phyloP scores from a whole-genome alignment of 37 sponge, comb jelly and placozoan species.

The Aplysina aerophoba region DNA sequence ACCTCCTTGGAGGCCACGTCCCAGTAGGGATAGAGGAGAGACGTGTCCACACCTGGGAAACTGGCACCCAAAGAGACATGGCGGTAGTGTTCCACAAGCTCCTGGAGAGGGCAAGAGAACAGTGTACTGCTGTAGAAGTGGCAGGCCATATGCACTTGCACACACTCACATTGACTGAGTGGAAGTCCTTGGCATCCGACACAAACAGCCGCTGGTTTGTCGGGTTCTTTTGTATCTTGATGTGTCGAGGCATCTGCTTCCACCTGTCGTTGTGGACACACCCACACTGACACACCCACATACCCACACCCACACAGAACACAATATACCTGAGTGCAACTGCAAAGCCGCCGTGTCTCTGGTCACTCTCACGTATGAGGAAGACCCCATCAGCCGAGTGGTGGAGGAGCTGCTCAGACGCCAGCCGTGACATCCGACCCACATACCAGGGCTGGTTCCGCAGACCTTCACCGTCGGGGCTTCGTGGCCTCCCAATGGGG shows the following conservation, averaged over 20 bases:
- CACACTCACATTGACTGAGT: slow-evolving; percentile 42
- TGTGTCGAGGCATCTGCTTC: slow-evolving; percentile 82
- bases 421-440: slow-evolving; percentile 77
- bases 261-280: slow-evolving; percentile 49
- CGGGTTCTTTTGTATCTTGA: slow-evolving; percentile 68
- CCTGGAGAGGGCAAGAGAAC: slow-evolving; percentile 30
- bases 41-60: slow-evolving; percentile 90
- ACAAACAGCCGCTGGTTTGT: slow-evolving; percentile 54
- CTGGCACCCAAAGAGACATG: slow-evolving; percentile 70
- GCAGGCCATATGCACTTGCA: not conserved
- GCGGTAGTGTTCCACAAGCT: slow-evolving; percentile 80
- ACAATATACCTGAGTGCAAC: slow-evolving; percentile 76
- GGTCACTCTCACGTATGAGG: slow-evolving; percentile 89
- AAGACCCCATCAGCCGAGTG: slow-evolving; percentile 70
- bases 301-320: not conserved
- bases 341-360: slow-evolving; percentile 85
- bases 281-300: slow-evolving; percentile 23
- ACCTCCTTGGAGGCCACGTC: slow-evolving; percentile 6
- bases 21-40: slow-evolving; percentile 62
- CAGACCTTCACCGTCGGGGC: not conserved
- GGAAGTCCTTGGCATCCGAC: slow-evolving; percentile 77
- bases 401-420: slow-evolving; percentile 75
- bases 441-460: slow-evolving; percentile 64
- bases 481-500: not conserved
- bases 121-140: not conserved